Evolutionary conservation across 2,113 vertebrate species (phyloP).

Genomic region (Acrocephalus arundinaceus): DNA sequence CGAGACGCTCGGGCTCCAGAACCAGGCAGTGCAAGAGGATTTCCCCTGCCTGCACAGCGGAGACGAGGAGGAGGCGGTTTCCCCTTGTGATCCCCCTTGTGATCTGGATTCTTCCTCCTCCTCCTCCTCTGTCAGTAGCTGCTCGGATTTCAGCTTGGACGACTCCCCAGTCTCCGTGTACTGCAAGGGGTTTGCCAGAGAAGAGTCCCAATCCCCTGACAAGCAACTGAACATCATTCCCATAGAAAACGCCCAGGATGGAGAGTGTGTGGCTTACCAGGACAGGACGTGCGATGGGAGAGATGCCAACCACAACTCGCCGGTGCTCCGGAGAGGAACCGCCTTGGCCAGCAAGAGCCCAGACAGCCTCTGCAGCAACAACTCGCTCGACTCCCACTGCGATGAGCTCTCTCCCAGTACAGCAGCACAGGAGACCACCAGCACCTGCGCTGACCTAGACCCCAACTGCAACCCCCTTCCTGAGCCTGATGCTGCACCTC

Average conservation of each 20-base stretch:
- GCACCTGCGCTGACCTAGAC: slow-evolving; percentile 20
- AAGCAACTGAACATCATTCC: slow-evolving; percentile 28
- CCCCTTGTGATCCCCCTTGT: slow-evolving; percentile 84
- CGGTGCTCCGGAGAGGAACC: rapidly evolving
- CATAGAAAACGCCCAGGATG: not conserved
- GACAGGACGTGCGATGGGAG: not conserved
- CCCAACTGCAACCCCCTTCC: slow-evolving; percentile 74
- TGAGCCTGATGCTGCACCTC: not conserved
- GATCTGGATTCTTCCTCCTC: slow-evolving; percentile 78
- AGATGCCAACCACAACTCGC: not conserved
- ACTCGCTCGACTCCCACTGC: slow-evolving; percentile 1
- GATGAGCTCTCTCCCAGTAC: not conserved
- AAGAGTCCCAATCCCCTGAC: slow-evolving; percentile 54
- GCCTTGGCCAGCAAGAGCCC: slow-evolving; percentile 12
- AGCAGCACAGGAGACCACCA: not conserved
- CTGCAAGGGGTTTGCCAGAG: slow-evolving; percentile 65
- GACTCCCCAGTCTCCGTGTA: slow-evolving; percentile 82
- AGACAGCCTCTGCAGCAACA: slow-evolving; percentile 71
- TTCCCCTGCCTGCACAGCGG: slow-evolving; percentile 46
- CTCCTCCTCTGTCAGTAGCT: slow-evolving; percentile 90
- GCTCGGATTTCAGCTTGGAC: slow-evolving; percentile 91
- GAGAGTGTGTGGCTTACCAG: not conserved
- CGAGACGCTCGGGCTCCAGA: slow-evolving; percentile 20
- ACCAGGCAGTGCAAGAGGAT: not conserved
- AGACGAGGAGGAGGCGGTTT: slow-evolving; percentile 78